A percentile compares a stretch with the other conserved stretches of the same genome.
phyloP scores from a whole-genome alignment of 2,888 invertebrate genomes.

The Cremastobaeus sp. region DNA sequence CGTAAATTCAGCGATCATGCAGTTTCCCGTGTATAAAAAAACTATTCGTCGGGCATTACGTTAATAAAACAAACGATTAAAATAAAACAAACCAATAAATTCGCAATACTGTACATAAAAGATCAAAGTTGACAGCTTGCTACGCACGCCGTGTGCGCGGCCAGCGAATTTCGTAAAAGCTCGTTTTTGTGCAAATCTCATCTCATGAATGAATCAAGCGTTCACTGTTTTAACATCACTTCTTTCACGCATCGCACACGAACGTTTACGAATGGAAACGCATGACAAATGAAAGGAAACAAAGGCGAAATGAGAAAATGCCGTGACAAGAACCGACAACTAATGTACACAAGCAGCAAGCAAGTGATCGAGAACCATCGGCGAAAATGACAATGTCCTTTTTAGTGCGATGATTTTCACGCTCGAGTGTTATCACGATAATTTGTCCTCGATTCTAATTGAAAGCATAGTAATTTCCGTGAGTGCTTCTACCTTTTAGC shows the following conservation, averaged over 20 bases:
- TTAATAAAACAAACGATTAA: no score
- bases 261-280: slow-evolving; percentile 34
- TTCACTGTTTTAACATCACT: no score
- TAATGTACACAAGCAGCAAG: slow-evolving; percentile 15
- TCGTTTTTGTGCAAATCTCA: neutral
- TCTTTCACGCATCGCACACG: slow-evolving; percentile 19
- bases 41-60: no score
- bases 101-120: neutral
- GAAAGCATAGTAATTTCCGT: slow-evolving; percentile 72
- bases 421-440: slow-evolving; percentile 64
- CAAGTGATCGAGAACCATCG: slow-evolving; percentile 49
- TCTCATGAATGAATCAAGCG: neutral
- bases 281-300: slow-evolving; percentile 30
- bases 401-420: slow-evolving; percentile 47
- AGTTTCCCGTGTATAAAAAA: no score
- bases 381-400: slow-evolving; percentile 44
- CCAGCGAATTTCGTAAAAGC: neutral
- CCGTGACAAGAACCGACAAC: neutral
- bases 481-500: slow-evolving; percentile 68
- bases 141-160: neutral
- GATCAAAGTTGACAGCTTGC: neutral
- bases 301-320: slow-evolving; percentile 13
- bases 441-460: slow-evolving; percentile 71
- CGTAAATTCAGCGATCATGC: no score
- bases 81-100: neutral